Evolutionary conservation across 2,888 invertebrate genomes (phyloP).

Genomic region (Ashinkailepas kermadecensis): DNA sequence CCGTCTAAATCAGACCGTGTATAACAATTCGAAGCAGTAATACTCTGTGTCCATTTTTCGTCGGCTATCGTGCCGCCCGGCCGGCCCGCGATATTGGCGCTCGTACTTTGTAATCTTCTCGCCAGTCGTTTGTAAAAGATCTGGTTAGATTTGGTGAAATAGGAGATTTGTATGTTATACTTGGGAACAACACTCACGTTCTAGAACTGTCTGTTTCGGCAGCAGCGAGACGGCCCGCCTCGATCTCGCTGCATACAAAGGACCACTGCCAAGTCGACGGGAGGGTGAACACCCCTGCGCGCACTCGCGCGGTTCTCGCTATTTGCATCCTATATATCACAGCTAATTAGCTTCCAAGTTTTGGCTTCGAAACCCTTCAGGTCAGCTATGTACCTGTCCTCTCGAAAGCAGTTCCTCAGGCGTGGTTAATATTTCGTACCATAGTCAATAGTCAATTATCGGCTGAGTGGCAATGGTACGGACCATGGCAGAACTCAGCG

Average conservation of each 20-base stretch:
- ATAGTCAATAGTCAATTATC: too few relatives aligned
- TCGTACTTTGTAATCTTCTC: background rate
- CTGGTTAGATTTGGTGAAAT: background rate
- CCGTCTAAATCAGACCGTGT: constrained; percentile 4
- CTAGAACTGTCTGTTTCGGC: background rate
- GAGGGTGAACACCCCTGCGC: background rate
- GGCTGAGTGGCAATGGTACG: too few relatives aligned
- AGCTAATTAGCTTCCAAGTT: background rate
- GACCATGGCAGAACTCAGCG: too few relatives aligned
- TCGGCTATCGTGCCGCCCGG: background rate
- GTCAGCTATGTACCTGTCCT: too few relatives aligned
- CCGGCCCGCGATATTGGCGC: background rate
- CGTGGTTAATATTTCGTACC: too few relatives aligned
- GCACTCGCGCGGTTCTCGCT: too few relatives aligned
- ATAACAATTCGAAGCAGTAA: background rate
- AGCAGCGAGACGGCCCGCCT: background rate
- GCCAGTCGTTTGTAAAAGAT: background rate
- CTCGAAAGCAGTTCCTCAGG: too few relatives aligned
- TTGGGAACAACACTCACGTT: constrained; percentile 1
- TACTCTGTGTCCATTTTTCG: background rate
- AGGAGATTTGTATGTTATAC: background rate
- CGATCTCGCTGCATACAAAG: background rate
- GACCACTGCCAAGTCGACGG: background rate
- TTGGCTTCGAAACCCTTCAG: background rate
- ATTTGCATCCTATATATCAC: constrained; percentile 1